These are phyloP conservation scores for Boulengeromyrus knoepffleri DNA, from an alignment of 2,113 vertebrate species.

Conservation along the genomic window DNA sequence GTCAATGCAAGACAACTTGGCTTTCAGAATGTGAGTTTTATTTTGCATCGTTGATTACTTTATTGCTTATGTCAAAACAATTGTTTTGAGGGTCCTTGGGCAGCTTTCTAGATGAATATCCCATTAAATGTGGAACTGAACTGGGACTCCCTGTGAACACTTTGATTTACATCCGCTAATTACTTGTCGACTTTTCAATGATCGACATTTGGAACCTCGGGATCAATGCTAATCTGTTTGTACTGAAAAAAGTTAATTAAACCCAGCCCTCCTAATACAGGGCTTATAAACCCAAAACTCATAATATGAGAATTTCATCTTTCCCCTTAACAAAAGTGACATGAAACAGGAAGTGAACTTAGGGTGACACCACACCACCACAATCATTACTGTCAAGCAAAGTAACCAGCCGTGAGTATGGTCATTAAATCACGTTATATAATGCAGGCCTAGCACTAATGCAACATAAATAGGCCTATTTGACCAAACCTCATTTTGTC, in stretches of 20 bases:
- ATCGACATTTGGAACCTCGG: not conserved
- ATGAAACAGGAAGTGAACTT: not conserved
- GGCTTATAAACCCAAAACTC: not conserved
- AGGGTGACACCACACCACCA: not conserved
- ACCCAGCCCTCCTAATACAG: not conserved
- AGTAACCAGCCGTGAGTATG: not conserved
- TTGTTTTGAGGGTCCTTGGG: not conserved
- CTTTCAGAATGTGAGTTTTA: not conserved
- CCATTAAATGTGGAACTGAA: not conserved
- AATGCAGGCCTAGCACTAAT: not conserved
- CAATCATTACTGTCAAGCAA: not conserved
- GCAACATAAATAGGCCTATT: not conserved
- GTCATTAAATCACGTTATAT: not conserved
- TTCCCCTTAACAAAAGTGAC: not conserved
- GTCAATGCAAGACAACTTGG: not conserved
- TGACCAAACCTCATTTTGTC: not conserved
- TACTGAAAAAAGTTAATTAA: conserved; percentile 13
- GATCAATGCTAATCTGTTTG: conserved; percentile 3
- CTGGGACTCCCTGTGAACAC: not conserved
- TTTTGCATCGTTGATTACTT: not conserved
- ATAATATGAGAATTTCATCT: conserved; percentile 5
- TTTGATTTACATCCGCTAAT: conserved; percentile 5
- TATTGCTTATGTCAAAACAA: not conserved
- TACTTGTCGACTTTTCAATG: not conserved
- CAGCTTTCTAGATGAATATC: not conserved